Conservation (phyloP, 2,888 invertebrate species). For the Gymnocheta viridis region DNA sequence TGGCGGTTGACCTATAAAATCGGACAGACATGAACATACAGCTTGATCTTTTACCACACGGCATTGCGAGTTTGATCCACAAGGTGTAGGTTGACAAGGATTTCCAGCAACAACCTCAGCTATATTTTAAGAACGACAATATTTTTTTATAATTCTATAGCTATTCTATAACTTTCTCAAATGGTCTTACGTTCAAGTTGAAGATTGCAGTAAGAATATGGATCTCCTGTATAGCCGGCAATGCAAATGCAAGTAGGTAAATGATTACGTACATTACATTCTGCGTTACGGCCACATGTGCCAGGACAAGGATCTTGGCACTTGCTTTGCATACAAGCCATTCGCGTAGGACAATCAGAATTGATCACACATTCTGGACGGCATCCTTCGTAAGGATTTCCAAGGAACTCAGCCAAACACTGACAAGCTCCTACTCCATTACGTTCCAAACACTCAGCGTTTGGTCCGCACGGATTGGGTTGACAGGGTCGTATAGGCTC, state of each 20-base stretch:
- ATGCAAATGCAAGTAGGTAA: slow-evolving; percentile 87
- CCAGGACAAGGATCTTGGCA: slow-evolving; percentile 91
- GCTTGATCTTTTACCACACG: slow-evolving; percentile 83
- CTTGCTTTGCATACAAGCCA: slow-evolving; percentile 87
- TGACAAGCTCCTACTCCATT: slow-evolving; percentile 86
- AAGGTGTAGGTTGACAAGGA: slow-evolving; percentile 85
- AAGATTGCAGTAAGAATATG: slow-evolving; percentile 86
- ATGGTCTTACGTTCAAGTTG: slow-evolving; percentile 82
- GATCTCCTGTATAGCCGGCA: slow-evolving; percentile 88
- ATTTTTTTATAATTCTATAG: background rate
- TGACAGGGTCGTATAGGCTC: slow-evolving; percentile 84
- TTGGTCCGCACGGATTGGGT: slow-evolving; percentile 90
- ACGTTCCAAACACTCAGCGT: slow-evolving; percentile 87
- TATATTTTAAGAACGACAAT: slow-evolving; percentile 71
- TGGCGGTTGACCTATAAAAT: slow-evolving; percentile 86
- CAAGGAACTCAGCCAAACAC: slow-evolving; percentile 87
- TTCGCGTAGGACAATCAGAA: slow-evolving; percentile 87
- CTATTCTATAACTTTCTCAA: background rate
- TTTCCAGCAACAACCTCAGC: slow-evolving; percentile 80
- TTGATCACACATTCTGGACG: slow-evolving; percentile 89
- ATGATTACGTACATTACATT: slow-evolving; percentile 88
- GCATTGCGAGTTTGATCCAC: slow-evolving; percentile 87
- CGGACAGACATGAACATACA: slow-evolving; percentile 85
- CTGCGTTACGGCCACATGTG: slow-evolving; percentile 88
- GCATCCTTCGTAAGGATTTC: slow-evolving; percentile 90